Conservation (phyloP, 2,113 vertebrate genomes). For the Ammospiza nelsoni region DNA sequence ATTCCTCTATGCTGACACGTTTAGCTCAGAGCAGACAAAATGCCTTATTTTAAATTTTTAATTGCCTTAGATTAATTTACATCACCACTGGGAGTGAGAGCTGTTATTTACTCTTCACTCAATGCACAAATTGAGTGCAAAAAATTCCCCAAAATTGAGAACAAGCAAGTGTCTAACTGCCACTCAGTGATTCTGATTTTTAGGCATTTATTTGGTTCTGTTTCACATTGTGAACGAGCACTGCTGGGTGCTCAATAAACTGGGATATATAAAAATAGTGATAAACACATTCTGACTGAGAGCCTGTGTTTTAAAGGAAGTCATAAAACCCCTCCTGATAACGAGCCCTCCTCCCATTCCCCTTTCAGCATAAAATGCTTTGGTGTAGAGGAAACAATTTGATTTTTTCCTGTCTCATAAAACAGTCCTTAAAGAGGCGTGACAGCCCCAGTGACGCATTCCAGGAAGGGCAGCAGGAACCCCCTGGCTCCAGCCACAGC, state of each 20-base stretch:
- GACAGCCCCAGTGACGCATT: slow-evolving; percentile 28
- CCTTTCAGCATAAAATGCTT: slow-evolving; percentile 26
- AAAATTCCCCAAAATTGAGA: not conserved
- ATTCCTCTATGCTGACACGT: rapidly evolving
- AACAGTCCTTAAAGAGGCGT: slow-evolving; percentile 43
- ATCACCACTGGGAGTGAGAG: not conserved
- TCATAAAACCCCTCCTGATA: slow-evolving; percentile 69
- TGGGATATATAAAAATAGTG: not conserved
- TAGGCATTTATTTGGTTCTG: not conserved
- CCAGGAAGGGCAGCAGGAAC: not conserved
- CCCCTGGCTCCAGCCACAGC: not conserved
- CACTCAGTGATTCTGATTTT: not conserved
- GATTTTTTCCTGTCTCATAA: slow-evolving; percentile 69
- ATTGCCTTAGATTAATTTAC: slow-evolving; percentile 2
- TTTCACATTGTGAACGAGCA: not conserved
- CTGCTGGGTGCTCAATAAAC: not conserved
- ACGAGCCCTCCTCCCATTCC: slow-evolving; percentile 55
- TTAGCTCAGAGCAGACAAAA: not conserved
- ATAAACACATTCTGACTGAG: not conserved
- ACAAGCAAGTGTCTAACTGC: not conserved
- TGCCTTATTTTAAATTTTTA: not conserved
- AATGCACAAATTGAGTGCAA: not conserved
- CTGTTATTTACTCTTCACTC: slow-evolving; percentile 4
- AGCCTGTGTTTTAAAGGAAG: slow-evolving; percentile 69
- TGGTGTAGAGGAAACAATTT: slow-evolving; percentile 73